Evolutionary conservation across 2,888 invertebrate genomes (phyloP), one percentile per base, ranked within the genome.

Genomic region (Gymnoscelis rufifasciata): DNA sequence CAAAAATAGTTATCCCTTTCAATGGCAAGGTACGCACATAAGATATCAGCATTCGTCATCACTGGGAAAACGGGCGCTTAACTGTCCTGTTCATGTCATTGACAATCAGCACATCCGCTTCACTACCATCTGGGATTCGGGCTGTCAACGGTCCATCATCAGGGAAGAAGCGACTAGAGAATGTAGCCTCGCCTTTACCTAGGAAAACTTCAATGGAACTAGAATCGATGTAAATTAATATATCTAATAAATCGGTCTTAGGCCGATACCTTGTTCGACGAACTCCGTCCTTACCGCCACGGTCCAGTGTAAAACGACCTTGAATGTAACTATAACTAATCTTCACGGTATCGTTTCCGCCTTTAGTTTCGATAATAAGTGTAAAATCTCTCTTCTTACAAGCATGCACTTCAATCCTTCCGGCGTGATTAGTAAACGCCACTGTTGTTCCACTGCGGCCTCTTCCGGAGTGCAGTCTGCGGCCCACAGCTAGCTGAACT

Each of bases 191-290:
- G n/a, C 83, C 83, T 0, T 62, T 47, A 0, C 76, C 80, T 43
- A 66, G 65, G 33, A 82, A 78, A 3, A 74, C 1, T 51, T 84
- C 83, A 7, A 83, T 57, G 1, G 79, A 80, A 62, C 83, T 83
- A 0, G 73, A 65, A 38, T 84, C 84, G 1, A 83, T 53, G 35
- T 58, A 78, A 1, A 81, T 60, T 15, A 41, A 63, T 62, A 71
- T 68, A 5, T 52, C 19, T 1, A 79, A 47, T 2, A 13, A 7
- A 12, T 54, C 35, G 0, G 40, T 12, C 3, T 8, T 12, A 1
- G 83, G 82, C 7, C 52, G 65, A 76, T 80, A 84, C 5, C 62
- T 47, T 0, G 82, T 74, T 6, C 72, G 68, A 0, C 84, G 70
- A 0, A 76, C 41, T 1, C 74, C 78, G 46, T 83, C 80, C 0